Evolutionary conservation across 1,140 invertebrate species (phyloP), one percentile per base, ranked within the genome.

Genomic region (Cotesia vestalis): DNA sequence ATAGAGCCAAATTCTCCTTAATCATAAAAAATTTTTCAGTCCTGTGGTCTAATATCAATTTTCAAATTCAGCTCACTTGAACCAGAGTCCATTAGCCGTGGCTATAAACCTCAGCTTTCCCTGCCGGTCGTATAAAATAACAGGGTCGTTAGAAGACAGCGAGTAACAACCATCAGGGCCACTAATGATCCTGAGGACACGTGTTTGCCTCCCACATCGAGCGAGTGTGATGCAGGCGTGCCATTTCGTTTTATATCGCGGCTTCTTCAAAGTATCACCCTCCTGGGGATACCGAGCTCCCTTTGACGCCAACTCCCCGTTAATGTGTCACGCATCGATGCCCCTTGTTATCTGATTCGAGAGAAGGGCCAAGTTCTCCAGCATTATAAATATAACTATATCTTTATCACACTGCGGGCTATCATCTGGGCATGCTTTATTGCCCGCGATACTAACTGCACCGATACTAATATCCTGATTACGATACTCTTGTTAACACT

Each of bases 121-220:
- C 27, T 27, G 53, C 53, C 53, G 53, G 12, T 38, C 61, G 77
- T 78, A 78, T 77, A 78, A 79, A 78, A 79, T 78, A 79, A 77
- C 76, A 79, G 76, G 69, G 75, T 79, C 77, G 75, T 78, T 81
- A 80, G 78, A 78, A 78, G 72, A 72, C 71, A 78, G 75, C 75
- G 67, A 75, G 77, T 75, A 67, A 77, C 75, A 74, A 73, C 72
- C 73, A 78, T 76, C 75, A 73, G 72, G 53, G 70, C 80, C 40
- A 76, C 79, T 83, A 83, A 83, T 81, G 81, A 83, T 79, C 75
- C 77, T 69, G 66, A 63, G 75, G 79, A 83, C 81, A 83, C 80
- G 79, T 81, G 78, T 76, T 78, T 64, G 73, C 76, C 78, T 79
- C 79, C 78, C 75, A 80, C 79, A 75, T 78, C 77, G 6, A 27